These are phyloP conservation scores for Eulemur coronatus DNA, from an alignment of 2,797 vertebrate genomes.

Conservation along the genomic window DNA sequence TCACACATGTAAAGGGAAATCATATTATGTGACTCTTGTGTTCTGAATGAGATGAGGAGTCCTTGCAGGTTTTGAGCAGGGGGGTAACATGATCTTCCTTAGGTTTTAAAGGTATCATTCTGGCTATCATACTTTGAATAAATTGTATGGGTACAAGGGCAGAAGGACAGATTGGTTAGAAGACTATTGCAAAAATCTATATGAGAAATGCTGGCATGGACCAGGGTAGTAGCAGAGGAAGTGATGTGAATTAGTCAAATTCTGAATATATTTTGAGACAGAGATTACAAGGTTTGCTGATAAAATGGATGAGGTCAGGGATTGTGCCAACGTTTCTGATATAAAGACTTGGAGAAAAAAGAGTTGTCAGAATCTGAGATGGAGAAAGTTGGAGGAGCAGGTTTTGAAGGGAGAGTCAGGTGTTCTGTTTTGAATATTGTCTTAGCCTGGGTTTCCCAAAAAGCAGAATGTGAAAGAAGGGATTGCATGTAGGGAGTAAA, in stretches of 20 bases:
- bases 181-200: conserved; percentile 8
- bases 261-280: conserved; percentile 17
- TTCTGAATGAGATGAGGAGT: neutral
- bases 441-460: neutral
- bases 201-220: conserved; percentile 29
- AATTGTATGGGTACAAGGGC: neutral
- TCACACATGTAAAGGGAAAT: neutral
- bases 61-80: neutral
- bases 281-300: conserved; percentile 4
- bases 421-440: conserved; percentile 11
- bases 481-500: neutral
- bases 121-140: neutral
- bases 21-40: neutral
- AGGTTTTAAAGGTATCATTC: neutral
- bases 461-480: neutral
- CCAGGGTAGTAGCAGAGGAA: neutral
- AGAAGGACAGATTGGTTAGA: neutral
- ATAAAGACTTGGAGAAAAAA: neutral
- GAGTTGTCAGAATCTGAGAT: neutral
- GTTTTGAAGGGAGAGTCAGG: neutral
- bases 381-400: neutral
- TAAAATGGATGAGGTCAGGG: neutral
- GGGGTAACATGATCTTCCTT: neutral
- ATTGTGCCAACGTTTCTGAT: neutral
- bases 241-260: neutral